Evolutionary conservation across 2,113 vertebrate species (phyloP), one percentile per base, ranked within the genome.

Genomic region (Acrocephalus arundinaceus): DNA sequence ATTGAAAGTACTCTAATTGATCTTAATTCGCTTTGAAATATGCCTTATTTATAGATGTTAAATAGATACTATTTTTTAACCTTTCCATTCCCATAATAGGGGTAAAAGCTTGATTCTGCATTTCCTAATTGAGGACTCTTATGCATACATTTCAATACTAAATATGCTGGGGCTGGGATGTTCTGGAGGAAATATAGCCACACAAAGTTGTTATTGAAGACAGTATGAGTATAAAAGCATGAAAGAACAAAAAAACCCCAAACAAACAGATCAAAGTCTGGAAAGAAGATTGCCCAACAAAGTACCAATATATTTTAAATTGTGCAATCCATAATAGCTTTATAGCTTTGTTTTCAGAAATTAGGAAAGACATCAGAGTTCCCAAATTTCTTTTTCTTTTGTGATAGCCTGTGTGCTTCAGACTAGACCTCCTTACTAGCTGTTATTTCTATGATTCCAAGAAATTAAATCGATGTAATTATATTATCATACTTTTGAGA

Each of bases 181-280:
- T 41, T 84, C 51, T 84, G 35, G n/a, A 70, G 31, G 15, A 67
- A 87, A 46, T 48, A 80, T 61, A 79, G 11, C 13, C n/a, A 41
- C 28, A 33, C 0, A 2, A 62, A 70, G 15, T n/a, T 80, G 9
- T 2, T 90, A 2, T 37, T 0, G 0, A 46, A 58, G 37, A 28
- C 10, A 45, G 6, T 6, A 4, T 21, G 5, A 79, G 14, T 12
- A n/a, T 15, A 82, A 82, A 89, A 74, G 6, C 67, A 49, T n/a
- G 14, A 43, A 87, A 52, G 33, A 70, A 37, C 14, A 33, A 67
- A 51, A 24, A 75, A 58, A 4, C 0, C 2, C 3, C 5, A 17
- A 37, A 63, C 6, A 35, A 76, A 35, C 10, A 63, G 5, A 49
- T 35, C 52, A 48, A 66, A 43, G 31, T 4, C 21, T 73, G 57